These are phyloP conservation scores for Pollenia angustigena DNA, from an alignment of 2,888 invertebrate genomes.

Conservation along the genomic window DNA sequence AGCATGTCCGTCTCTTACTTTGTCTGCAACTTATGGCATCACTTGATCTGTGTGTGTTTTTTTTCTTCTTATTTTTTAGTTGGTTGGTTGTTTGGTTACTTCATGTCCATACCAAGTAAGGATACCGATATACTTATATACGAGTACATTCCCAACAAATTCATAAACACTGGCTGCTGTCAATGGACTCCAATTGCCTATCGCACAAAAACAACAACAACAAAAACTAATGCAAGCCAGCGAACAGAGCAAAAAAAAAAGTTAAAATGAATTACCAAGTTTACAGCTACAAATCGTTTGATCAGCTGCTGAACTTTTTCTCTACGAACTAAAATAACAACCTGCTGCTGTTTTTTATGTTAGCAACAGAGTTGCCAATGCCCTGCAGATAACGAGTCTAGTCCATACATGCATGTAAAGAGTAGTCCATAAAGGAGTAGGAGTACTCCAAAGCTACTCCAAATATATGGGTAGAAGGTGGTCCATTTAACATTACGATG, in stretches of 20 bases:
- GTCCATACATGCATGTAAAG: too few relatives aligned
- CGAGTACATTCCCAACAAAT: constrained; percentile 73
- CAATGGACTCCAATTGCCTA: constrained; percentile 71
- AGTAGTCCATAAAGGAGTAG: too few relatives aligned
- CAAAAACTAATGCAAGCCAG: constrained; percentile 69
- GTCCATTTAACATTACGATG: too few relatives aligned
- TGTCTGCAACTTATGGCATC: constrained; percentile 57
- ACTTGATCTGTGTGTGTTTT: constrained; percentile 35
- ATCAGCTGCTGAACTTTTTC: constrained; percentile 78
- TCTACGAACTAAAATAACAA: constrained; percentile 38
- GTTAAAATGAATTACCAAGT: constrained; percentile 75
- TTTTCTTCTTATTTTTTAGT: constrained; percentile 3
- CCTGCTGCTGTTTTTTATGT: constrained; percentile 52
- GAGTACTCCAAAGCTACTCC: too few relatives aligned
- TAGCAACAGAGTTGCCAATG: constrained; percentile 42
- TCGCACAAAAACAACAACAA: constrained; percentile 33
- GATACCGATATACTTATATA: constrained; percentile 55
- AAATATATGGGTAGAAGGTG: too few relatives aligned
- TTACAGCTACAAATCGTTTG: constrained; percentile 83
- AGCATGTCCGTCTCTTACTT: constrained; percentile 13
- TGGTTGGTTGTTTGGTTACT: constrained; percentile 52
- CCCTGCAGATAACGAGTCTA: too few relatives aligned
- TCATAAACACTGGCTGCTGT: constrained; percentile 74
- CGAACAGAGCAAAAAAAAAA: constrained; percentile 60
- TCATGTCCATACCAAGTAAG: constrained; percentile 70